Percentiles rank a stretch among this genome's conserved stretches.
Conservation (phyloP, 2,888 invertebrate species). For the Microplitis deprimator region DNA sequence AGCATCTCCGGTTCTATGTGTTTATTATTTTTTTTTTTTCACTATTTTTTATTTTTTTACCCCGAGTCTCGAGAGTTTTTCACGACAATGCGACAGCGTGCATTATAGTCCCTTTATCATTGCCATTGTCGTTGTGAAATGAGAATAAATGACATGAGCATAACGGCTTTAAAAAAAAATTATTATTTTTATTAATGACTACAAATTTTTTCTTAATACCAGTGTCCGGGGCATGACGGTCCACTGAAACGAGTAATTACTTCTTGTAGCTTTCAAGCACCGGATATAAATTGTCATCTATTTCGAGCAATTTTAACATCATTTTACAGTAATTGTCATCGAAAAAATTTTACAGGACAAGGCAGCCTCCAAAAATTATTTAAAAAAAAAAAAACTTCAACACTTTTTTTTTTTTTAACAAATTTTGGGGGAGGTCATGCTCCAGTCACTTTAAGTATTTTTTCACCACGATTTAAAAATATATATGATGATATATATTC, state of each 20-base stretch:
- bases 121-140: conserved; percentile 8
- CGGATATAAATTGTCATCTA: too few relatives aligned
- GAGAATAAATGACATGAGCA: conserved; percentile 14
- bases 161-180: background rate
- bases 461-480: background rate
- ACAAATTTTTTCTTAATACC: background rate
- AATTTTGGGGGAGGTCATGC: too few relatives aligned
- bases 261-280: too few relatives aligned
- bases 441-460: too few relatives aligned
- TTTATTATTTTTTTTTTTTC: background rate
- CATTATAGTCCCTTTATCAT: conserved; percentile 28
- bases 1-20: conserved; percentile 4
- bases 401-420: too few relatives aligned
- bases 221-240: too few relatives aligned
- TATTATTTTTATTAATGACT: background rate
- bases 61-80: conserved; percentile 2
- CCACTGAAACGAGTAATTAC: too few relatives aligned
- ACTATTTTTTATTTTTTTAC: background rate
- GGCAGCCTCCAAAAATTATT: too few relatives aligned
- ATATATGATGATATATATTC: background rate
- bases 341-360: too few relatives aligned
- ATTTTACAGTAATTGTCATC: too few relatives aligned
- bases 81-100: conserved; percentile 5
- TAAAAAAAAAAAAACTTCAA: too few relatives aligned
- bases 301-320: too few relatives aligned